Evolutionary conservation across 2,113 vertebrate species (phyloP), one percentile per base, ranked within the genome.

Genomic region (Heterocephalus glaber): DNA sequence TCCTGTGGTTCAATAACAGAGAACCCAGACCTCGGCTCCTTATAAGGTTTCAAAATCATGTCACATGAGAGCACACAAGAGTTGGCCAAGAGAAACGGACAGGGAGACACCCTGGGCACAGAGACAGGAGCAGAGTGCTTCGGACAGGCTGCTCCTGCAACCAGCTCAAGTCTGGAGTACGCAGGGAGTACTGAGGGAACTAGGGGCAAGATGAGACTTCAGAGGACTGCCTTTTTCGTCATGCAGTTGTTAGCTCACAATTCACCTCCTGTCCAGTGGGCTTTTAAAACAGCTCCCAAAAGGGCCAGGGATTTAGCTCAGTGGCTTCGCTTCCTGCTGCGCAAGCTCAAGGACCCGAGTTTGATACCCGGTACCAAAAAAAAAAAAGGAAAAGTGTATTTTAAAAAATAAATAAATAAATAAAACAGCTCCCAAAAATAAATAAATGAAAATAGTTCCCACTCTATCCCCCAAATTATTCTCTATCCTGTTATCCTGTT

Each of bases 31-130:
- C 35, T 82, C 54, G 54, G 77, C 12, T 89, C 38, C 85, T 86
- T 66, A 77, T 92, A 85, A 22, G 60, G 28, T 97, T 97, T 95
- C 84, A 89, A 96, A 93, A 96, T 76, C 54, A 68, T 83, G 60
- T 80, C 95, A 95, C 38, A 47, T 54, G 82, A 96, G 19, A 4
- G 28, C 22, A 89, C 56, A 58, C 28, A 93, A 54, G 44, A 68
- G n/a, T 4, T 87, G 49, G n/a, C 49, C 54, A 95, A 92, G 77
- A 90, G 84, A 92, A 96, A 70, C 0, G 1, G 47, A 77, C 54
- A 9, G 41, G 58, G 9, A 13, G 2, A 60, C 49, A 35, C 54
- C 90, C 41, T 33, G 41, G 33, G 44, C 4, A 77, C 22, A 65
- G 35, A 5, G 56, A 66, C 16, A 30, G 68, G 6, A 66, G 19